These are phyloP conservation scores for Avahi laniger DNA, from an alignment of 2,797 vertebrate genomes.

Conservation along the genomic window DNA sequence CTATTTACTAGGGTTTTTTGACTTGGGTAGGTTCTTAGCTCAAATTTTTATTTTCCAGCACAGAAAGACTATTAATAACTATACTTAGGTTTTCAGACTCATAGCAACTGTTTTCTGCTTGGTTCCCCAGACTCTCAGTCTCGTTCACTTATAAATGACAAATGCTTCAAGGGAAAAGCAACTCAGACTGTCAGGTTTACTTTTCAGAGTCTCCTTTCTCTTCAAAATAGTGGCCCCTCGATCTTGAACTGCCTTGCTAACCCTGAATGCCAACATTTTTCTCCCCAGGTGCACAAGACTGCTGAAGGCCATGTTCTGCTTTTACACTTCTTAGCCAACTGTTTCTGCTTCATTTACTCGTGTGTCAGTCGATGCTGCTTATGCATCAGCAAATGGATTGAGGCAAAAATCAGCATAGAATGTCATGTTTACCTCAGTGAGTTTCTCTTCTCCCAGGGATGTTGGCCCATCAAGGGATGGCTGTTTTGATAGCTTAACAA, in stretches of 20 bases:
- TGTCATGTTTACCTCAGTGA: neutral
- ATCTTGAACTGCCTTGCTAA: neutral
- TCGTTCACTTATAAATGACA: neutral
- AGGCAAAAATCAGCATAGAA: neutral
- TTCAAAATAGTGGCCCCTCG: neutral
- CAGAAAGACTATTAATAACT: neutral
- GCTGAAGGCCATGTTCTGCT: neutral
- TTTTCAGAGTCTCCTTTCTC: neutral
- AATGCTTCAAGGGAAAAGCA: neutral
- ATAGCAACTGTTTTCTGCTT: conserved; percentile 9
- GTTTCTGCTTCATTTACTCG: neutral
- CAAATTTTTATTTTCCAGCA: neutral
- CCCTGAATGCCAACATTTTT: neutral
- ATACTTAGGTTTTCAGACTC: neutral
- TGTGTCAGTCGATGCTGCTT: neutral
- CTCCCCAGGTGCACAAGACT: neutral
- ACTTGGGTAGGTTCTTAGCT: neutral
- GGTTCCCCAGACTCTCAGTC: neutral
- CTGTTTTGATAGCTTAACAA: neutral
- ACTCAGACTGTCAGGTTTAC: neutral
- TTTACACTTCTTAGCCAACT: neutral
- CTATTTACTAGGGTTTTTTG: neutral
- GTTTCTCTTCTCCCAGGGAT: neutral
- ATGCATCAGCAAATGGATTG: conserved; percentile 19
- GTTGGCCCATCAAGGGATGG: neutral